phyloP scores from a whole-genome alignment of 2,797 vertebrate genomes.

The Oreochromis grahami region DNA sequence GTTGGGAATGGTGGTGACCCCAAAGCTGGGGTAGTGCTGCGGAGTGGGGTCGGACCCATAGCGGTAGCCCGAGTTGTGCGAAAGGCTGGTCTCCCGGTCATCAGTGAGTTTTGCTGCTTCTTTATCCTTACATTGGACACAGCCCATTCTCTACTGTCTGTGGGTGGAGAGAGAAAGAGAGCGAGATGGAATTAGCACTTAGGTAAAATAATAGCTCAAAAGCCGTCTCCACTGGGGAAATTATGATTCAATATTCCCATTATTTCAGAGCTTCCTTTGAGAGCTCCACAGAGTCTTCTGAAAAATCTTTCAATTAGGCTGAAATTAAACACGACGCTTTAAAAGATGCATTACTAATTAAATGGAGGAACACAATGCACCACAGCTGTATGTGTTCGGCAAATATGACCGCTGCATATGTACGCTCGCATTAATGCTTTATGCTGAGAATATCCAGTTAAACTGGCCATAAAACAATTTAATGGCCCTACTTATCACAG shows the following conservation, averaged over 20 bases:
- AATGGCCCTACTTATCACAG: constrained; percentile 3
- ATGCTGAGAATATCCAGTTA: not conserved
- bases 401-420: not conserved
- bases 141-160: constrained; percentile 99
- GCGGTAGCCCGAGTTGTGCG: constrained; percentile 94
- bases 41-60: constrained; percentile 98
- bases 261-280: constrained; percentile 62
- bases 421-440: not conserved
- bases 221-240: constrained; percentile 51
- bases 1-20: constrained; percentile 96
- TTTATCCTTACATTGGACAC: constrained; percentile 99
- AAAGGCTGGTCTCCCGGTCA: constrained; percentile 92
- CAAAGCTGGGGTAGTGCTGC: constrained; percentile 96
- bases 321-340: constrained; percentile 55
- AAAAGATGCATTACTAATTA: constrained; percentile 42
- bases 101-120: constrained; percentile 99
- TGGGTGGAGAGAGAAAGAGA: constrained; percentile 6
- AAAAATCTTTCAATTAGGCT: constrained; percentile 56
- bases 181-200: constrained; percentile 29
- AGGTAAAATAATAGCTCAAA: constrained; percentile 42
- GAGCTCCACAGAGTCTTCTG: constrained; percentile 26
- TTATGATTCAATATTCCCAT: constrained; percentile 61
- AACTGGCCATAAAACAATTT: not conserved
- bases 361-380: constrained; percentile 13
- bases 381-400: not conserved